These are phyloP conservation scores for Pseudochaenichthys georgianus DNA, from an alignment of 2,797 vertebrate species.

Conservation along the genomic window DNA sequence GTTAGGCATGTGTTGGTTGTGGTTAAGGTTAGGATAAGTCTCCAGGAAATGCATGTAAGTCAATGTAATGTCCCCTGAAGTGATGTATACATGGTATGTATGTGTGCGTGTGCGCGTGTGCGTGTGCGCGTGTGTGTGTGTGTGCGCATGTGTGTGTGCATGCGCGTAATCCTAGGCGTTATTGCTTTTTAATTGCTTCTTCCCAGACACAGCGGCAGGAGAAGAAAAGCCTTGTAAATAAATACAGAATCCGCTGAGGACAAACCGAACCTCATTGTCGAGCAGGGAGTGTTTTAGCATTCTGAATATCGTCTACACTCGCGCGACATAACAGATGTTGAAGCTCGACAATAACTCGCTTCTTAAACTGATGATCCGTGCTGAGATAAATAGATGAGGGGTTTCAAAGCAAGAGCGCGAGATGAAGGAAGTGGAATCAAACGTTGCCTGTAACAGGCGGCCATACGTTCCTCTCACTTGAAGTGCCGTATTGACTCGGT, in stretches of 20 bases:
- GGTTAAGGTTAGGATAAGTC: too few species aligned
- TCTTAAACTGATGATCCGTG: constrained; percentile 54
- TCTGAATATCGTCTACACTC: neutral
- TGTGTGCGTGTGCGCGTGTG: too few species aligned
- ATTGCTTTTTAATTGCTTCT: constrained; percentile 11
- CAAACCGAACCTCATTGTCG: neutral
- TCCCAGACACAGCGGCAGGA: constrained; percentile 13
- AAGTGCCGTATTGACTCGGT: constrained; percentile 35
- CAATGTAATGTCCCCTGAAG: too few species aligned
- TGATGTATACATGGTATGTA: too few species aligned
- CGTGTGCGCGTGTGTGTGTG: neutral
- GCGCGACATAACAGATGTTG: constrained; percentile 47
- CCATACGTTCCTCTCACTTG: constrained; percentile 40
- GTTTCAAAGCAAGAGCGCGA: neutral
- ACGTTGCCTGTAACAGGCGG: constrained; percentile 30
- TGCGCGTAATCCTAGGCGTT: neutral
- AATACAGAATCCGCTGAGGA: constrained; percentile 13
- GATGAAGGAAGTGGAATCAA: constrained; percentile 39
- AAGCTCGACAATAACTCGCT: constrained; percentile 43
- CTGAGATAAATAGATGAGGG: constrained; percentile 58
- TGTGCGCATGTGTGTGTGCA: too few species aligned
- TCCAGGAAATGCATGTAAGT: too few species aligned
- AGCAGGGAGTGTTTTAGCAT: neutral
- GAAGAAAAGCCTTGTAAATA: constrained; percentile 20
- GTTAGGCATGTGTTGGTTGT: too few species aligned